Evolutionary conservation across 2,113 vertebrate species (phyloP), one percentile per base, ranked within the genome.

Genomic region (Nycticebus coucang): DNA sequence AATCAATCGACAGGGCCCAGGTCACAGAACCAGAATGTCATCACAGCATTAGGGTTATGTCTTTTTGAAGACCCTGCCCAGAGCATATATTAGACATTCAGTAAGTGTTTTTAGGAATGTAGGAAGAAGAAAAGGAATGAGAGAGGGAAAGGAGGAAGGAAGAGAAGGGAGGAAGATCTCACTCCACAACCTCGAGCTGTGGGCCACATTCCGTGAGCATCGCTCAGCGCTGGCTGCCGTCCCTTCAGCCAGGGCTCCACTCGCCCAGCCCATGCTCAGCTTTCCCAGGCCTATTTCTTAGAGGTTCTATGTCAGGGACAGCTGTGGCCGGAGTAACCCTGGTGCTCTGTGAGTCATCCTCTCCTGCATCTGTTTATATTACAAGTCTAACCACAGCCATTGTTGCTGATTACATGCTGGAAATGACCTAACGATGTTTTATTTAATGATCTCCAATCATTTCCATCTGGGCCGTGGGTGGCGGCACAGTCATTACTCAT

Each of bases 301-400:
- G 78, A 87, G 90, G 71, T 68, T 88, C 91, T 75, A 7, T 93
- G 82, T 60, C 80, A 85, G 94, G 93, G 83, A 94, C 45, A 94
- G 91, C 96, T 95, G 33, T 94, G 96, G 96, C 95, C 96, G 93
- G 72, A 7, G 72, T 94, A 77, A 90, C 82, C 11, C 94, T 96
- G 96, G 96, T 95, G 69, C 92, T 89, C 19, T 60, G 96, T 98
- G 98, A 98, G 97, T 98, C 98, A 98, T 57, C n/a, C 80, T 96
- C 87, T 94, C 94, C 96, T 93, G 79, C 78, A 28, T 69, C 35
- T 94, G 96, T 98, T 98, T 97, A 93, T 97, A 83, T 96, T 95
- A 81, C 95, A 97, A 84, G 92, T 90, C 94, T 97, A 95, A 98
- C 98, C 98, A 97, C 98, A 98, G 91, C 97, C 96, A 98, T 87